Conservation (phyloP, 2,888 invertebrate species). For the Torymus tubicola region DNA sequence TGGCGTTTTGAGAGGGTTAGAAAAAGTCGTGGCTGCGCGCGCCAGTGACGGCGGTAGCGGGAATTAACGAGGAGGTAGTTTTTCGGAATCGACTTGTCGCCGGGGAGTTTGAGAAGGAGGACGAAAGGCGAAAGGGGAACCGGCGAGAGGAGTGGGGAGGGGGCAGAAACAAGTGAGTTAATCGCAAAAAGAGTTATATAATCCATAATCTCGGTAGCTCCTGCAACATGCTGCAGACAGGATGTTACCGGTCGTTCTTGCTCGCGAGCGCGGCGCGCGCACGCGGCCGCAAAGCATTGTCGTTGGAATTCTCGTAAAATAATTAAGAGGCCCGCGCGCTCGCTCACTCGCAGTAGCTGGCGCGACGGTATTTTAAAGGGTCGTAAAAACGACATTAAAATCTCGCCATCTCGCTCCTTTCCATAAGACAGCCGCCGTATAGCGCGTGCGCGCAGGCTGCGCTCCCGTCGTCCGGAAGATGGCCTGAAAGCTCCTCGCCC, state of each 20-base stretch:
- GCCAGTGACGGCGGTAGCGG: neutral
- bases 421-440: constrained; percentile 40
- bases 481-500: constrained; percentile 23
- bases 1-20: neutral
- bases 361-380: constrained; percentile 73
- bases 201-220: constrained; percentile 62
- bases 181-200: constrained; percentile 55
- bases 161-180: constrained; percentile 14
- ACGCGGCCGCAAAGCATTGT: constrained; percentile 68
- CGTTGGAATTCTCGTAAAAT: constrained; percentile 75
- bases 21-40: neutral
- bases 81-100: constrained; percentile 37
- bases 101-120: too few species aligned
- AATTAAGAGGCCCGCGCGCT: constrained; percentile 70
- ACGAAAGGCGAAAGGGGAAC: too few species aligned
- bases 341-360: constrained; percentile 63
- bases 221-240: constrained; percentile 66
- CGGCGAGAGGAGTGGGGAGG: neutral
- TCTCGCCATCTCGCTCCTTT: constrained; percentile 66
- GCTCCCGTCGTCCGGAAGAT: constrained; percentile 51
- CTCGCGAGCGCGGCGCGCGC: constrained; percentile 25
- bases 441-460: constrained; percentile 16
- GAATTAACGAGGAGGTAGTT: neutral
- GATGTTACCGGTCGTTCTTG: constrained; percentile 74
- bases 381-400: constrained; percentile 75